Percentiles rank a stretch among this genome's conserved stretches.
Conservation (phyloP, 1,140 invertebrate genomes). For the Lysiphlebus fabarum region DNA sequence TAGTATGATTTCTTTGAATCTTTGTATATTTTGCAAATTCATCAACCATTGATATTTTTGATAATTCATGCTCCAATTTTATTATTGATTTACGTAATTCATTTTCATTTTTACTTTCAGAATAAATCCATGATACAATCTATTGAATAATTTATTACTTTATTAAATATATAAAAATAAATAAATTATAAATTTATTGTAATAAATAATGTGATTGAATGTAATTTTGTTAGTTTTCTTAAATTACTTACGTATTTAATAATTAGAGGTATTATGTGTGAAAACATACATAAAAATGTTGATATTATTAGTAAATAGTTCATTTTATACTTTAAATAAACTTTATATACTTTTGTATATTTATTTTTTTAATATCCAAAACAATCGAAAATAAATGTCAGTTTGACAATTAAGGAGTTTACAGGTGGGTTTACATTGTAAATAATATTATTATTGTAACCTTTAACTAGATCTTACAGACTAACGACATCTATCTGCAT, state of each 20-base stretch:
- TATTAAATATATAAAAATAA: background rate
- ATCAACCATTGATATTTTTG: conserved; percentile 55
- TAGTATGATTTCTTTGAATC: conserved; percentile 55
- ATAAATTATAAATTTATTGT: background rate
- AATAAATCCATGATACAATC: conserved; percentile 34
- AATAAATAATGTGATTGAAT: background rate
- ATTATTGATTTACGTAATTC: conserved; percentile 39
- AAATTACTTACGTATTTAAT: conserved; percentile 23
- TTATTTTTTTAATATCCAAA: too few species aligned
- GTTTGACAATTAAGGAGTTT: too few species aligned
- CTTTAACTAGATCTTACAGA: too few species aligned
- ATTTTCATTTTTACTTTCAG: conserved; percentile 30
- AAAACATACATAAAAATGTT: conserved; percentile 13
- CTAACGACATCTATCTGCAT: too few species aligned
- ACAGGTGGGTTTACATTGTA: too few species aligned
- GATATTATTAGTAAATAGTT: conserved; percentile 20
- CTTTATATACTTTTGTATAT: too few species aligned
- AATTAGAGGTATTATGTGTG: conserved; percentile 10
- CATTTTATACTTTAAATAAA: conserved; percentile 19
- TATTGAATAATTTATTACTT: conserved; percentile 23
- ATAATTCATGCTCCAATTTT: conserved; percentile 53
- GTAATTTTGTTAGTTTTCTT: background rate
- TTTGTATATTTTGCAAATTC: conserved; percentile 63
- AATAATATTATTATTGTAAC: too few species aligned
- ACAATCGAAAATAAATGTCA: too few species aligned